Base-by-base conservation (phyloP, 2,888 invertebrate genomes). In the Sacculina carcini region DNA sequence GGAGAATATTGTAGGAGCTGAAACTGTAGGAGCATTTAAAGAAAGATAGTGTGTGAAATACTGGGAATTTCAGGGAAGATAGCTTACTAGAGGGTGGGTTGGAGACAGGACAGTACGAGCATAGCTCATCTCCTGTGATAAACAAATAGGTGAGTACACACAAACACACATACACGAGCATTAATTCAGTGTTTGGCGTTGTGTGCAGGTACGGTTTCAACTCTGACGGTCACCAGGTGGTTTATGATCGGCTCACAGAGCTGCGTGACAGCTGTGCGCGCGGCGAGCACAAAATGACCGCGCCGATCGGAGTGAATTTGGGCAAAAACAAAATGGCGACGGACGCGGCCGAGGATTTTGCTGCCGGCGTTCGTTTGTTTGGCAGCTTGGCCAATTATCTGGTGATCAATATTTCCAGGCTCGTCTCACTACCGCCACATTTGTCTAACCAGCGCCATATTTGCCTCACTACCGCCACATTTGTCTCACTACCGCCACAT, bases 321-420 rank as follows among this genome's bases (percentile, higher is more conserved):
- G 98, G 98, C 0, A 90, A 87, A 67, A 99, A 99, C 66, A 94
- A 92, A 67, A 67, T 69, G 0, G 81, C 87, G 0, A 62, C 67
- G 26, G 74, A 83, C 66, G 74, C 84, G 0, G 68, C 74, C 12
- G 66, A 70, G 10, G 94, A 96, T 67, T 96, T 90, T 64, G 72
- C 77, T n/a, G 64, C 74, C 59, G 96, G 98, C 9, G 76, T 96
- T 1, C 67, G 75, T 55, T 75, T 73, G 59, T 94, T 98, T 67
- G 77, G 78, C 23, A 69, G 74, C 31, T 65, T 84, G 38, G 86
- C 90, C 2, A 92, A 96, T 67, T 98, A 98, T 66, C 75, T 96
- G 60, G 96, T 96, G 1, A 78, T 99, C 53, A 98, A 99, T 67
- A 71, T 98, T 5, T 92, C 90, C 62, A 81, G 76, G 76, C 75